Conservation (phyloP, 2,113 vertebrate species). For the Coreoperca whiteheadi region DNA sequence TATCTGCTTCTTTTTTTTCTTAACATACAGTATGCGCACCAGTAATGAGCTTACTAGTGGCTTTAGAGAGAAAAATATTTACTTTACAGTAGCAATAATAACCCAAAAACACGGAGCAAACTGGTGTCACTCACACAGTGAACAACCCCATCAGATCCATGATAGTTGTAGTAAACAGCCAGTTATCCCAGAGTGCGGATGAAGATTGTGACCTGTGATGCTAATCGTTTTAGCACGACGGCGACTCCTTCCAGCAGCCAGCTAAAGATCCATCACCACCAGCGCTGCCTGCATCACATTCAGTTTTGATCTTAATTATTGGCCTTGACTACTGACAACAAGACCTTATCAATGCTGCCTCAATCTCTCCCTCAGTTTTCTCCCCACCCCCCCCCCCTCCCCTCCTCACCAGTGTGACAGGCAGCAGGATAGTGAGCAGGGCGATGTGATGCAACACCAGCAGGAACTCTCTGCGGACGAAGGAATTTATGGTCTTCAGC, state of each 20-base stretch:
- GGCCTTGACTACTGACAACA: constrained; percentile 19
- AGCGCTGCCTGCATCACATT: neutral
- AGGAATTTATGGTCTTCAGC: constrained; percentile 84
- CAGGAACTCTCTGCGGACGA: constrained; percentile 90
- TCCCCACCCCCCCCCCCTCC: neutral
- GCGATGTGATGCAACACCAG: constrained; percentile 94
- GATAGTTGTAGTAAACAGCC: neutral
- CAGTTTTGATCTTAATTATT: constrained; percentile 20
- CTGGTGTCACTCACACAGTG: neutral
- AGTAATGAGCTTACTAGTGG: neutral
- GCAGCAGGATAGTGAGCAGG: constrained; percentile 92
- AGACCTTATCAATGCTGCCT: constrained; percentile 5
- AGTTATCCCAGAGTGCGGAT: neutral
- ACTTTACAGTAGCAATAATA: neutral
- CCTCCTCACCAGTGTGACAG: constrained; percentile 90
- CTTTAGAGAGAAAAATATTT: neutral
- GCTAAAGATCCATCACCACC: neutral
- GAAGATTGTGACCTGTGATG: neutral
- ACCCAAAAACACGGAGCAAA: neutral
- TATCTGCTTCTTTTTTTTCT: neutral
- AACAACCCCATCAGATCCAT: neutral
- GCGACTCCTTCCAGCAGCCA: neutral
- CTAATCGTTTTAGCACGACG: neutral
- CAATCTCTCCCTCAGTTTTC: neutral
- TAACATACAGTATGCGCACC: neutral